Percentiles rank a stretch among this genome's conserved stretches.
Evolutionary conservation across 2,888 invertebrate species (phyloP).

Genomic region (Stegophylla sp.): DNA sequence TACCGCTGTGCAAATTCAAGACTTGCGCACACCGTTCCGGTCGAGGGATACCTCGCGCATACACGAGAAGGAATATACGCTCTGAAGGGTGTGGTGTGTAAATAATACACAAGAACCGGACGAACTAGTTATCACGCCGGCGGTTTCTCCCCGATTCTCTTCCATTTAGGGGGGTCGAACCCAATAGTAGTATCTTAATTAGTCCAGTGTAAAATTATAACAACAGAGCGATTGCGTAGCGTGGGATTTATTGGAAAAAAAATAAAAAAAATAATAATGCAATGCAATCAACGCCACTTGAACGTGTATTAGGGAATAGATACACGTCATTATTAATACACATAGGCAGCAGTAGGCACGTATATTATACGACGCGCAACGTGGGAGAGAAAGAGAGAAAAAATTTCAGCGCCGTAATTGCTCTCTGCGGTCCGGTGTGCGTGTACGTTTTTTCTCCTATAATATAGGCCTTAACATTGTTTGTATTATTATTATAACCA

Average conservation of each 20-base stretch:
- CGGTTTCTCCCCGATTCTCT: conserved; percentile 41
- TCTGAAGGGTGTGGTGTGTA: conserved; percentile 10
- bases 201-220: conserved; percentile 32
- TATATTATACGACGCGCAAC: neutral
- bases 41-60: conserved; percentile 4
- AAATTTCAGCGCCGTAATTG: neutral
- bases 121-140: conserved; percentile 31
- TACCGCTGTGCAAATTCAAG: neutral
- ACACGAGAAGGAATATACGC: conserved; percentile 37
- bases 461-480: conserved; percentile 15
- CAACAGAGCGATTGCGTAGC: conserved; percentile 32
- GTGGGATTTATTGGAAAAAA: conserved; percentile 28
- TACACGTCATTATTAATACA: neutral
- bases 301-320: neutral
- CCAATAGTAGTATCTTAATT: conserved; percentile 39
- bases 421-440: neutral
- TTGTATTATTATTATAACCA: neutral
- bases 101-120: conserved; percentile 16
- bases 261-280: too few relatives aligned
- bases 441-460: neutral
- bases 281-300: neutral
- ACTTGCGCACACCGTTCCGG: neutral
- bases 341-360: too few relatives aligned
- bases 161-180: conserved; percentile 48
- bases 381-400: neutral